Percentiles rank a stretch among this genome's conserved stretches.
Conservation (phyloP, 2,113 vertebrate species). For the Sigmodon hispidus region DNA sequence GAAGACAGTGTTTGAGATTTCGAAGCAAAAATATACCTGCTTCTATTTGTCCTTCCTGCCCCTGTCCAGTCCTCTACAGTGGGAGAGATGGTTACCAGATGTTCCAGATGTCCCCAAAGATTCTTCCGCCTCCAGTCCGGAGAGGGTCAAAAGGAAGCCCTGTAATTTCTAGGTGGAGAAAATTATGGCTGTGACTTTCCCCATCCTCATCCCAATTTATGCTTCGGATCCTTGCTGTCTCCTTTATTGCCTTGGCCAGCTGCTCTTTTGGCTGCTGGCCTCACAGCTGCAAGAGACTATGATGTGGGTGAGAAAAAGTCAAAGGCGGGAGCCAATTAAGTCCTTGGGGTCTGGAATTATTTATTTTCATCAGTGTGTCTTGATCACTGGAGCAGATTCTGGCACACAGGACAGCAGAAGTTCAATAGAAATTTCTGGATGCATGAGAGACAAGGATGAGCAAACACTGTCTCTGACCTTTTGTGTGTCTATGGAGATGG, state of each 20-base stretch:
- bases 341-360: not conserved
- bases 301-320: too few relatives aligned
- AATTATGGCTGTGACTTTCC: not conserved
- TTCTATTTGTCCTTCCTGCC: rapidly evolving
- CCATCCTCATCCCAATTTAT: not conserved
- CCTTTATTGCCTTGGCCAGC: not conserved
- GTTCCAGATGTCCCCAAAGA: conserved; percentile 55
- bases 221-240: not conserved
- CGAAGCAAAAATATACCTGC: not conserved
- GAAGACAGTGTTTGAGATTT: not conserved
- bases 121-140: not conserved
- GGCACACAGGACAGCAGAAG: not conserved
- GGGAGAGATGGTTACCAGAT: conserved; percentile 41
- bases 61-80: not conserved
- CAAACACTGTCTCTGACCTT: not conserved
- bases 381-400: not conserved
- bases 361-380: not conserved
- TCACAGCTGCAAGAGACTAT: not conserved
- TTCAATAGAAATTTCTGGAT: not conserved
- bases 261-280: not conserved
- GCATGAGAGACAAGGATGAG: not conserved
- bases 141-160: conserved; percentile 43
- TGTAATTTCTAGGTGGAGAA: conserved; percentile 52
- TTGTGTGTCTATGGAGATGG: not conserved
- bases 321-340: too few relatives aligned